Conservation (phyloP, 2,888 invertebrate genomes). For the Ennomos quercinarius region DNA sequence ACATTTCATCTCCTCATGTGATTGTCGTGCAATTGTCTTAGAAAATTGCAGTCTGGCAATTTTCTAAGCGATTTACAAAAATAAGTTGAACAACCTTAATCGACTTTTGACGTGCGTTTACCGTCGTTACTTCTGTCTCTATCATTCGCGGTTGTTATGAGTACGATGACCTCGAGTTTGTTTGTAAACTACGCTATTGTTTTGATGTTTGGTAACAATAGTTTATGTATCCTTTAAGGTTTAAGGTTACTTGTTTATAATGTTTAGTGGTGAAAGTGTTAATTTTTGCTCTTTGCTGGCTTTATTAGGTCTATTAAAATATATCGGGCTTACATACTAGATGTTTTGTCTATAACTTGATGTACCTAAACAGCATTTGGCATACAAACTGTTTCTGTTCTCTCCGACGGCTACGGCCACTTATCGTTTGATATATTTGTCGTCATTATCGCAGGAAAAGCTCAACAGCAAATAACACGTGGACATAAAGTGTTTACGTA, state of each 20-base stretch:
- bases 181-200: conserved; percentile 70
- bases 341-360: no score
- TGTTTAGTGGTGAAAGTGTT: conserved; percentile 19
- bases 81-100: conserved; percentile 75
- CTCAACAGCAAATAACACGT: conserved; percentile 44
- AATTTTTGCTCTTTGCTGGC: conserved; percentile 9
- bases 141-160: conserved; percentile 48
- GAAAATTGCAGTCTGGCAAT: conserved; percentile 62
- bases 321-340: no score
- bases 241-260: conserved; percentile 13
- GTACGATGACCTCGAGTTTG: conserved; percentile 66
- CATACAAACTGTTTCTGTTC: conserved; percentile 4
- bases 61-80: conserved; percentile 59
- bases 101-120: conserved; percentile 51
- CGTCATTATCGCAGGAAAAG: conserved; percentile 31
- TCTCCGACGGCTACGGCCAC: not conserved
- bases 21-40: conserved; percentile 50
- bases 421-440: conserved; percentile 16
- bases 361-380: conserved; percentile 5
- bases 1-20: conserved; percentile 35
- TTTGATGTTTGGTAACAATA: conserved; percentile 31
- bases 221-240: conserved; percentile 27
- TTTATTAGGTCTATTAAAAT: no score
- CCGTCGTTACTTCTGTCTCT: conserved; percentile 53
- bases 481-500: conserved; percentile 46